Base-by-base conservation (phyloP, 2,797 vertebrate species). In the Lates japonicus region DNA sequence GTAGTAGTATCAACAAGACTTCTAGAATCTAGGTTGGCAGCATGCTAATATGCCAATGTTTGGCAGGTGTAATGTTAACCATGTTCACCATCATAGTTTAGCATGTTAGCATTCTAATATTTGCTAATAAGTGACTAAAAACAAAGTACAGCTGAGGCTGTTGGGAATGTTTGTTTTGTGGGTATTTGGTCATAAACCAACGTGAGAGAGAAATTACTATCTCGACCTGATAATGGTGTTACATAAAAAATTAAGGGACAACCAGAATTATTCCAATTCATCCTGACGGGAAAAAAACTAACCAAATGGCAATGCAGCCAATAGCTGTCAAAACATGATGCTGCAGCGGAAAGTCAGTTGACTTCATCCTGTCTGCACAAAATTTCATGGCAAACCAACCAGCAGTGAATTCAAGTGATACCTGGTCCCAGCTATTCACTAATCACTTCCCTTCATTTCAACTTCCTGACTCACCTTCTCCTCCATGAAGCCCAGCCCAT, bases 401-500 rank as follows among this genome's bases (percentile, higher is more conserved):
- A n/a, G 2, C 8, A 20, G 20, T 29, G 22, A 16, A 55, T 7
- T 55, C 52, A 14, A 7, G 22, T 16, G 25, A 55, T 3, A 22
- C 3, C 22, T 44, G 22, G 1, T 8, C 12, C 3, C 20, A 16
- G n/a, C 5, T 7, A 35, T 25, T 20, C 6, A n/a, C 31, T 52
- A 39, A 37, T 17, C n/a, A 25, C 0, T 10, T 57, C 19, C 7
- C 46, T 44, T 33, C 11, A 5, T 55, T 46, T 35, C 0, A 59
- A 77, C 25, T 14, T 19, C 2, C 11, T 1, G 0, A 63, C 89
- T 88, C 75, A 94, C 93, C 91, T 87, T 89, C 39, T 84, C 85
- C 42, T 93, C 94, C 90, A 96, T 94, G 85, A 96, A 96, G 2
- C 95, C 90, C 35, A 96, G 88, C 46, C 94, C 92, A 0, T 93